A percentile compares a stretch with the other conserved stretches of the same genome.
phyloP scores from a whole-genome alignment of 2,113 vertebrate genomes.

The Syngnathoides biaculeatus region DNA sequence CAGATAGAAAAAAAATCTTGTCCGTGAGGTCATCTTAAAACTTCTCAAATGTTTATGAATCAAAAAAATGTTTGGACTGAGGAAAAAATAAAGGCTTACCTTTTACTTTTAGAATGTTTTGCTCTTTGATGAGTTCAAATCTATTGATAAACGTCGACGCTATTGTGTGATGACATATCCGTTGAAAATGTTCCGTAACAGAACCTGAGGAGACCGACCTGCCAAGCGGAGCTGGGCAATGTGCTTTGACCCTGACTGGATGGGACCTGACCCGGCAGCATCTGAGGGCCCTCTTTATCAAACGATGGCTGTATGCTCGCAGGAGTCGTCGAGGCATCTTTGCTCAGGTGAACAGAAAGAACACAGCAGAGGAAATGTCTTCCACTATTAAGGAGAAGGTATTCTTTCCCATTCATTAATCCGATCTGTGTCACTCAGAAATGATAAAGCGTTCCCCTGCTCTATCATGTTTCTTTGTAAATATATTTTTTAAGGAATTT shows the following conservation, averaged over 20 bases:
- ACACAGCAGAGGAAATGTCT: background rate
- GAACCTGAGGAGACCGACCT: constrained; percentile 73
- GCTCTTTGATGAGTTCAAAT: too few relatives aligned
- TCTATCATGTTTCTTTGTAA: too few relatives aligned
- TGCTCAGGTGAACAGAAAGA: constrained; percentile 73
- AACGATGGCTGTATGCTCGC: constrained; percentile 79
- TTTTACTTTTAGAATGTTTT: too few relatives aligned
- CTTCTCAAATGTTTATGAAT: too few relatives aligned
- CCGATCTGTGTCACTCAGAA: background rate
- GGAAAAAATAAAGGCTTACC: too few relatives aligned
- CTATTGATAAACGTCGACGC: too few relatives aligned
- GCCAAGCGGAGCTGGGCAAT: constrained; percentile 47
- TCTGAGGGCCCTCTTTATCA: constrained; percentile 82
- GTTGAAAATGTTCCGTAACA: constrained; percentile 18
- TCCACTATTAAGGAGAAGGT: background rate
- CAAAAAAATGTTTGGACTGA: too few relatives aligned
- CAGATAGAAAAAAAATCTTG: too few relatives aligned
- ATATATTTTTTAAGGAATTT: too few relatives aligned
- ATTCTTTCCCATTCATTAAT: background rate
- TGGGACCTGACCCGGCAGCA: constrained; percentile 78
- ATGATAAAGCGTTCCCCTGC: background rate
- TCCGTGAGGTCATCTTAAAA: too few relatives aligned
- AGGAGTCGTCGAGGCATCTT: constrained; percentile 81
- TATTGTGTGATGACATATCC: too few relatives aligned
- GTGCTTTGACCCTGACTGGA: constrained; percentile 52